Percentiles rank a stretch among this genome's conserved stretches.
Evolutionary conservation across 2,888 invertebrate species (phyloP).

Genomic region (Malachius bipustulatus): DNA sequence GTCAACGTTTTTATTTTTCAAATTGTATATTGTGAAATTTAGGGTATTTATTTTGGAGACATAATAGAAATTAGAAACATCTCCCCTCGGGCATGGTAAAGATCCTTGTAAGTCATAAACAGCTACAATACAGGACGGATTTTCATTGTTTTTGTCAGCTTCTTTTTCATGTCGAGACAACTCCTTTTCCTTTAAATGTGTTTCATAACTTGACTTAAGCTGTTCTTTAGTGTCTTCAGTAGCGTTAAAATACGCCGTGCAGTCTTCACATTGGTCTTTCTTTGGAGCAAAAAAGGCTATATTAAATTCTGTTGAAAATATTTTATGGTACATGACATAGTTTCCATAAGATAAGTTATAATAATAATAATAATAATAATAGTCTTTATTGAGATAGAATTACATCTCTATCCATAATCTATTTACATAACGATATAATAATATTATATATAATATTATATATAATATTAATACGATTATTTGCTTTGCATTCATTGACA

Average conservation of each 20-base stretch:
- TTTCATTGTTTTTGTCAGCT: conserved; percentile 13
- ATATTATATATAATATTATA: too few relatives aligned
- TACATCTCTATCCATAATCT: too few relatives aligned
- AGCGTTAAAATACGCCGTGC: conserved; percentile 12
- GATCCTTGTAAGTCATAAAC: conserved; percentile 21
- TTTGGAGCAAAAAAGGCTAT: conserved; percentile 17
- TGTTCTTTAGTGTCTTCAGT: conserved; percentile 12
- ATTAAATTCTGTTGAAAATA: conserved; percentile 19
- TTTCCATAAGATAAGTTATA: too few relatives aligned
- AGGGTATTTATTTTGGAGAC: background rate
- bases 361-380: too few relatives aligned
- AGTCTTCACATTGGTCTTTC: conserved; percentile 17
- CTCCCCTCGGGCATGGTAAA: conserved; percentile 20
- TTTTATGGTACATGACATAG: too few relatives aligned
- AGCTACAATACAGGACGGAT: conserved; percentile 14
- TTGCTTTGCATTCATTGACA: conserved; percentile 13
- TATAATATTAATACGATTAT: too few relatives aligned
- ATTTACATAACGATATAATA: too few relatives aligned
- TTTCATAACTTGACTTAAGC: conserved; percentile 13
- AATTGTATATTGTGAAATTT: conserved; percentile 20
- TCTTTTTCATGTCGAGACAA: conserved; percentile 18
- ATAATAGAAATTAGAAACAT: conserved; percentile 20
- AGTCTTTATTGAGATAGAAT: too few relatives aligned
- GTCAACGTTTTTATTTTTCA: conserved; percentile 20
- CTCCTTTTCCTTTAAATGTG: conserved; percentile 18